Base-by-base conservation (phyloP, 2,888 invertebrate species). In the Scaptomyza caliginosa region DNA sequence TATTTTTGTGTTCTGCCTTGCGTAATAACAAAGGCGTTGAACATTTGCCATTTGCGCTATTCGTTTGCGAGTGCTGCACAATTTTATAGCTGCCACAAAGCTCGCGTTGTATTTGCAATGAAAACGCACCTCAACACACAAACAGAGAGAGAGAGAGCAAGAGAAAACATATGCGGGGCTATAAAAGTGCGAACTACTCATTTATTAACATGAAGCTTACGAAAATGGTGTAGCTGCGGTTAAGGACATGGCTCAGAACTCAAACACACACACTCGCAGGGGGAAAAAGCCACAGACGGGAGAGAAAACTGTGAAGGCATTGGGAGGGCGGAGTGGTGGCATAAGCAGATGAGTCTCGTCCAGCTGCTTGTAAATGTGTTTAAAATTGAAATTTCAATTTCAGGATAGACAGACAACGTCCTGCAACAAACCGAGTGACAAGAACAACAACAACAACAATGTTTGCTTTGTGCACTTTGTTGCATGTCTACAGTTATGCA, bases 381-480 rank as follows among this genome's bases (percentile, higher is more conserved):
- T 71, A 70, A 76, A 76, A 78, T 78, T 78, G 74, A 78, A 78
- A 78, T 78, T 78, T 78, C 76, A 78, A 78, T 78, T 76, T 76
- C 68, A 73, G 63, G 32, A 57, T 51, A 59, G 51, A 64, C 62
- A 67, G 54, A 65, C 59, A 71, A 54, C 67, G 63, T 64, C 49
- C 56, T 55, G 67, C 56, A 66, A 0, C 52, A 45, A 45, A 28
- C 56, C 50, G 60, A 54, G 24, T 52, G 56, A 49, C 38, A 50
- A 24, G 7, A 56, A 38, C 62, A 48, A 34, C 48, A 34, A 13
- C 43, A 52, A 50, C 66, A 75, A 72, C 74, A 75, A 65, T 68
- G 76, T 65, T 62, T 59, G 55, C 16, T 32, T 63, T 56, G 62
- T 34, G 62, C 72, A 75, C 74, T 75, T 75, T 75, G 74, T 75